Evolutionary conservation across 2,113 vertebrate genomes (phyloP).

Genomic region (Capreolus pygargus): DNA sequence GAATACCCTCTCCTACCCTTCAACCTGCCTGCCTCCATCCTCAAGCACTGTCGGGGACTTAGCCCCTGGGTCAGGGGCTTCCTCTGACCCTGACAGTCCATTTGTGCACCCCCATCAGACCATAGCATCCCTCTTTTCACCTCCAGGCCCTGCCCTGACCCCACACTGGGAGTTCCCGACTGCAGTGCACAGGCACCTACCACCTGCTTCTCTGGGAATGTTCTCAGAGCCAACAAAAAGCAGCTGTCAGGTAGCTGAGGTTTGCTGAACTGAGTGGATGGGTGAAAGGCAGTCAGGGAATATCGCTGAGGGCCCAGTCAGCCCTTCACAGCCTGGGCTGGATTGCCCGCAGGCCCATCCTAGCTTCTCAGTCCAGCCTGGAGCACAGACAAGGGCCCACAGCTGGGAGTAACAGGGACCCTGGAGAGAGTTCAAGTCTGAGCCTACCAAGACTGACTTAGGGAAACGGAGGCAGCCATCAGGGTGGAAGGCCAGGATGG

Average conservation of each 20-base stretch:
- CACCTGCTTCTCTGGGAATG: neutral
- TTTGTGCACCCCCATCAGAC: neutral
- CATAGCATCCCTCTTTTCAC: neutral
- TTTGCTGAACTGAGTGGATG: neutral
- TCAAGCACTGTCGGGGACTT: neutral
- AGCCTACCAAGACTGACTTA: neutral
- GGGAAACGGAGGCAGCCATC: constrained; percentile 10
- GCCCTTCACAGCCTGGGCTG: neutral
- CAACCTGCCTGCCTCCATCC: neutral
- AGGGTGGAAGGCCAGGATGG: neutral
- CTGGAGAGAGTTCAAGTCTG: neutral
- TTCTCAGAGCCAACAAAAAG: neutral
- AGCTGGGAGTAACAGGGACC: neutral
- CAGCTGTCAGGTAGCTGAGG: neutral
- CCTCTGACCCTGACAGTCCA: neutral
- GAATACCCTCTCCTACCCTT: neutral
- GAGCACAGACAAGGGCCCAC: neutral
- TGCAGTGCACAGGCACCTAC: neutral
- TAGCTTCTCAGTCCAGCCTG: neutral
- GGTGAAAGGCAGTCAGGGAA: neutral
- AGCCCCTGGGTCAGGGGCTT: neutral
- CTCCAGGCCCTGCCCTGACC: neutral
- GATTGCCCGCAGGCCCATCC: neutral
- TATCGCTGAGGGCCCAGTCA: neutral
- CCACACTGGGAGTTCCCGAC: neutral